A percentile compares a stretch with the other conserved stretches of the same genome.
phyloP scores from a whole-genome alignment of 2,888 invertebrate species.

The Siphlonurus alternatus region DNA sequence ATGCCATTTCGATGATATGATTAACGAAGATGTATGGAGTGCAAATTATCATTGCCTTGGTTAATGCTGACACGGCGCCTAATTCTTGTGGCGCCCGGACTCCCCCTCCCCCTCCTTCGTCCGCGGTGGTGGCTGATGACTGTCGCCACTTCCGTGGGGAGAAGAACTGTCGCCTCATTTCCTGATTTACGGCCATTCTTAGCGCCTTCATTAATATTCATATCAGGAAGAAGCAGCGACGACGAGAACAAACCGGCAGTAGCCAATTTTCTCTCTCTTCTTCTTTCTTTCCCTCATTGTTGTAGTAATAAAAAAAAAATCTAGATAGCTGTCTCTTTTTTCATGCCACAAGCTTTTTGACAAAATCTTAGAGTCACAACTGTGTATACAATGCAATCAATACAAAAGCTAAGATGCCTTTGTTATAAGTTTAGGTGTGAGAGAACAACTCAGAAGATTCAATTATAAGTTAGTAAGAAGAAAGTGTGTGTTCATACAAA shows the following conservation, averaged over 20 bases:
- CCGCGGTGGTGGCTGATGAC: neutral
- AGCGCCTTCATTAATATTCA: constrained; percentile 2
- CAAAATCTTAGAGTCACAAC: too few relatives aligned
- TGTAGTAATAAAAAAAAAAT: too few relatives aligned
- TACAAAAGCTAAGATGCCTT: too few relatives aligned
- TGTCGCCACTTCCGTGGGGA: neutral
- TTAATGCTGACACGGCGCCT: neutral
- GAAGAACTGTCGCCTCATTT: constrained; percentile 1
- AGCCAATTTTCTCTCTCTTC: neutral
- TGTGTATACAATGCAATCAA: too few relatives aligned
- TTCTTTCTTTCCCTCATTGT: neutral
- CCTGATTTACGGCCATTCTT: constrained; percentile 2
- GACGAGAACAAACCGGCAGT: neutral
- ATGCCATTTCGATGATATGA: too few relatives aligned
- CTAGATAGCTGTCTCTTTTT: too few relatives aligned
- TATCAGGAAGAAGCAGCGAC: neutral
- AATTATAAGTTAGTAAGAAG: neutral
- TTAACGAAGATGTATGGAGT: neutral
- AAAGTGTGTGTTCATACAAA: too few relatives aligned
- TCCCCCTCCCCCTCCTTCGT: neutral
- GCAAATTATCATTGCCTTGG: neutral
- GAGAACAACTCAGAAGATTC: neutral
- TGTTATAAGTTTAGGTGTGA: too few relatives aligned
- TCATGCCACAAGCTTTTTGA: too few relatives aligned
- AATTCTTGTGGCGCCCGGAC: neutral